phyloP scores from a whole-genome alignment of 1,140 invertebrate species.

The Bombus waltoni region DNA sequence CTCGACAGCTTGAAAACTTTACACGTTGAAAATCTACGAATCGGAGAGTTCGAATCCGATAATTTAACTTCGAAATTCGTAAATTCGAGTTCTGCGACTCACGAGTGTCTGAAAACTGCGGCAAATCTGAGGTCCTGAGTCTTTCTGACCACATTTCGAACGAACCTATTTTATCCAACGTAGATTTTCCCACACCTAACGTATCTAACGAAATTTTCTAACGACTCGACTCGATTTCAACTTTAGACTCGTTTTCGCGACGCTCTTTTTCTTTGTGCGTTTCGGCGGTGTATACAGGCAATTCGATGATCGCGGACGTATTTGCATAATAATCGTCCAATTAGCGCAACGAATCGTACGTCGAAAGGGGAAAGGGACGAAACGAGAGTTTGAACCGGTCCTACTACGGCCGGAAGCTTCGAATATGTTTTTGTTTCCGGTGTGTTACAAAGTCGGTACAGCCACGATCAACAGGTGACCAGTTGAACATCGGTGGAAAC shows the following conservation, averaged over 20 bases:
- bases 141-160: no score
- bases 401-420: slow-evolving; percentile 48
- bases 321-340: slow-evolving; percentile 50
- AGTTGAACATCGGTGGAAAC: slow-evolving; percentile 61
- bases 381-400: slow-evolving; percentile 6
- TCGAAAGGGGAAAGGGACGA: slow-evolving; percentile 9
- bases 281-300: background rate
- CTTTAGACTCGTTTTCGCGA: background rate
- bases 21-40: no score
- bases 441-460: slow-evolving; percentile 38
- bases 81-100: no score
- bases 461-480: slow-evolving; percentile 66
- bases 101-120: no score
- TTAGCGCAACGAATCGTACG: slow-evolving; percentile 32
- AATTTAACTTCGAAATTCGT: background rate
- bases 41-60: no score
- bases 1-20: no score
- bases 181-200: background rate
- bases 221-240: no score
- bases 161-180: no score
- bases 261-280: no score
- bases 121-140: accelerated
- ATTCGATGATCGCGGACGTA: background rate
- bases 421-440: slow-evolving; percentile 66
- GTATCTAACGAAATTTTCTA: background rate